These are phyloP conservation scores for Pogoniulus pusillus DNA, from an alignment of 2,797 vertebrate genomes.

Conservation along the genomic window DNA sequence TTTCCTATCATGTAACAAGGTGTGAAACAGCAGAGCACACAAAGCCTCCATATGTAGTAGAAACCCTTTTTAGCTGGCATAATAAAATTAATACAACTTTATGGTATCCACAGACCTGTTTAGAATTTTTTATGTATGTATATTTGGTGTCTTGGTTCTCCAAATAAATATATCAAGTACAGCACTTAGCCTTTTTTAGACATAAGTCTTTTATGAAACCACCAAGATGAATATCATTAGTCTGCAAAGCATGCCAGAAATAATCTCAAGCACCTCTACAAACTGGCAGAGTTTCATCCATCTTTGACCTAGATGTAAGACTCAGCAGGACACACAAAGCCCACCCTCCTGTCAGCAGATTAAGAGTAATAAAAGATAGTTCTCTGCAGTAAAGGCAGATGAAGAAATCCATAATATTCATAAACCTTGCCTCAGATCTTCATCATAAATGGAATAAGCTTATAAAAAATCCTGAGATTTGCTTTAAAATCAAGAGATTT, in stretches of 20 bases:
- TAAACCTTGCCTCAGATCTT: not conserved
- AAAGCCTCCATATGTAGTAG: not conserved
- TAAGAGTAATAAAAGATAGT: not conserved
- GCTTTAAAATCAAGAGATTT: not conserved
- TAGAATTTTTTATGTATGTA: not conserved
- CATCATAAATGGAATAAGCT: not conserved
- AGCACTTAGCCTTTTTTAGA: not conserved
- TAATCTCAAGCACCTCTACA: not conserved
- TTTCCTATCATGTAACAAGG: not conserved
- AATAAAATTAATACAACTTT: not conserved
- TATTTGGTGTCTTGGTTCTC: not conserved
- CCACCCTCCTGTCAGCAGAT: not conserved
- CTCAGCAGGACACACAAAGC: not conserved
- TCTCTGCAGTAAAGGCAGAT: not conserved
- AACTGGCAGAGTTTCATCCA: not conserved
- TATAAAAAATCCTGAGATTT: not conserved
- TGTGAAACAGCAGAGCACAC: not conserved
- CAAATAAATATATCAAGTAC: not conserved
- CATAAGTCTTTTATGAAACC: not conserved
- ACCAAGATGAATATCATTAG: not conserved
- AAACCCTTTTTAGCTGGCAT: not conserved
- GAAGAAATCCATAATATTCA: not conserved
- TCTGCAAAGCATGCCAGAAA: not conserved
- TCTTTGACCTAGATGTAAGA: constrained; percentile 18
- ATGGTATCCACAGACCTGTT: not conserved